Conservation (phyloP, 2,113 vertebrate genomes). For the Pyxicephalus adspersus region DNA sequence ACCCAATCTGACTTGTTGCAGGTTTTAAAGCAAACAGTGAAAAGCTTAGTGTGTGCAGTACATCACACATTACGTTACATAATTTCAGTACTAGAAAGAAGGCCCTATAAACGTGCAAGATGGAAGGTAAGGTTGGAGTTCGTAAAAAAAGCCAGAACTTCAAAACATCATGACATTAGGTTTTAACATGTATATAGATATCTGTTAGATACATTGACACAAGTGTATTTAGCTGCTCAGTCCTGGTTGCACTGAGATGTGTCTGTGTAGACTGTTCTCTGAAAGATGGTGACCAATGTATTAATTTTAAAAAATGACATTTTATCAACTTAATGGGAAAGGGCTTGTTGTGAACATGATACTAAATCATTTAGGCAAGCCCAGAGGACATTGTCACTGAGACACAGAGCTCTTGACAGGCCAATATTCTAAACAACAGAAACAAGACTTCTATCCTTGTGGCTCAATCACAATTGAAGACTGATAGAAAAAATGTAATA, state of each 20-base stretch:
- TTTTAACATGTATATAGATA: too few species aligned
- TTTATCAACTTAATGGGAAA: constrained; percentile 28
- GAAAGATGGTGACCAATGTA: background rate
- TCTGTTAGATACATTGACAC: too few species aligned
- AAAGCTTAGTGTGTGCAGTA: too few species aligned
- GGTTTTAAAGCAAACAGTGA: too few species aligned
- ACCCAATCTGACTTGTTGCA: too few species aligned
- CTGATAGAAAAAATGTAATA: background rate
- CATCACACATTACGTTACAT: too few species aligned
- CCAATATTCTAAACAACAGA: constrained; percentile 24
- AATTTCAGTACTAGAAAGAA: too few species aligned
- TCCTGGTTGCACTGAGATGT: background rate
- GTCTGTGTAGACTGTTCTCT: background rate
- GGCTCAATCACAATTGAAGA: background rate
- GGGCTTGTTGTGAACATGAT: constrained; percentile 12
- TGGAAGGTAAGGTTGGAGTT: too few species aligned
- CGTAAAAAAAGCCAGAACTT: too few species aligned
- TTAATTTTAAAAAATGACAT: constrained; percentile 13
- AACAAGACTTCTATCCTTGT: background rate
- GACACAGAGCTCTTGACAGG: constrained; percentile 23
- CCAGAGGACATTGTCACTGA: constrained; percentile 30
- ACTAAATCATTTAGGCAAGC: constrained; percentile 32
- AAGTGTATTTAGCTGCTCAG: background rate
- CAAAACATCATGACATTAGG: too few species aligned
- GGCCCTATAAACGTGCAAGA: too few species aligned